phyloP scores from a whole-genome alignment of 2,888 invertebrate genomes.

The Stenichneumon culpator region DNA sequence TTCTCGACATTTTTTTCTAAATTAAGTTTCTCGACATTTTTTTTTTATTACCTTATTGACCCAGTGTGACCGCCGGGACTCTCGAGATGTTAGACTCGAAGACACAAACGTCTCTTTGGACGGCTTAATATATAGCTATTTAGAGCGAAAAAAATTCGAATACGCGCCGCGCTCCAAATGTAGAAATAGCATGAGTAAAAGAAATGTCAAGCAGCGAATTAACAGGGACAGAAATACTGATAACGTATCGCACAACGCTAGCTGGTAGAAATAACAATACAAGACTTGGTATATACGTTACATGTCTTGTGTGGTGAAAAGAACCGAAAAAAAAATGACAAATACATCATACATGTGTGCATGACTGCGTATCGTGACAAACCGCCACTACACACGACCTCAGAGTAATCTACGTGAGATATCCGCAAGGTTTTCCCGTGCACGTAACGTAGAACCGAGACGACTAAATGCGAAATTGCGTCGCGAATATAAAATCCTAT shows the following conservation, averaged over 20 bases:
- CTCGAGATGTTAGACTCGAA: neutral
- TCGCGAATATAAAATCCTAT: slow-evolving; percentile 25
- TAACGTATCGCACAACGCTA: slow-evolving; percentile 3
- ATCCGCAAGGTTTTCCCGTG: slow-evolving; percentile 10
- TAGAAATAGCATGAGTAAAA: neutral
- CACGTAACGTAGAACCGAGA: slow-evolving; percentile 27
- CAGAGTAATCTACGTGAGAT: neutral
- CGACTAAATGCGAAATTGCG: slow-evolving; percentile 32
- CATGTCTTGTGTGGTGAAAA: neutral
- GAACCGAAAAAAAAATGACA: neutral
- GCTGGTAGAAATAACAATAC: neutral
- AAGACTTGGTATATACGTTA: neutral
- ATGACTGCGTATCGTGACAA: slow-evolving; percentile 16
- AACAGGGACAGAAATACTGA: neutral
- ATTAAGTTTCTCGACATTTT: too few relatives aligned
- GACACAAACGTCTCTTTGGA: neutral
- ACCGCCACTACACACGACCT: neutral
- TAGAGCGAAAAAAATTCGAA: neutral
- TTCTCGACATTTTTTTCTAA: too few relatives aligned
- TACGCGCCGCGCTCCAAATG: neutral
- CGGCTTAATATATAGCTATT: neutral
- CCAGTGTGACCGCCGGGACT: too few relatives aligned
- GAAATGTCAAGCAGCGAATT: neutral
- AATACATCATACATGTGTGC: neutral
- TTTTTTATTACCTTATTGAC: too few relatives aligned